A percentile compares a stretch with the other conserved stretches of the same genome.
Conservation (phyloP, 2,888 invertebrate species). For the Aphelenchoides bicaudatus region DNA sequence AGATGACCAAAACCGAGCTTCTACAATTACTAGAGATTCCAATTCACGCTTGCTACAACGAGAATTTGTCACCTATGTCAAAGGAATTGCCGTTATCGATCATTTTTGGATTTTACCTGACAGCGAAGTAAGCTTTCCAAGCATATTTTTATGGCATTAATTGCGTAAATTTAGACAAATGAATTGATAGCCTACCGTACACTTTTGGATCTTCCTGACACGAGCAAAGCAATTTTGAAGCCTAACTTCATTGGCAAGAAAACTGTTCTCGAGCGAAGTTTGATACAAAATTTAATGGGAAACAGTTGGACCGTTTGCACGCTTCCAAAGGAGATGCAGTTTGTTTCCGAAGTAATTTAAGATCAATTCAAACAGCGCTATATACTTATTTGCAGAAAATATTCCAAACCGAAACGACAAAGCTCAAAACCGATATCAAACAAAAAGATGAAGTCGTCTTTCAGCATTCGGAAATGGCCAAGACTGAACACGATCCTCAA, state of each 20-base stretch:
- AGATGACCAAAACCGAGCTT: too few species aligned
- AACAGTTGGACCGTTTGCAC: background rate
- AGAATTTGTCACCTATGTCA: conserved; percentile 1
- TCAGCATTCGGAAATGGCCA: background rate
- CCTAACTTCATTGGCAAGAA: too few species aligned
- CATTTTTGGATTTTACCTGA: conserved; percentile 2
- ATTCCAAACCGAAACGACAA: background rate
- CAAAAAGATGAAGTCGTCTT: background rate
- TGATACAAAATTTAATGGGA: too few species aligned
- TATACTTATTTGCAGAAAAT: background rate
- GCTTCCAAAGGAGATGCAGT: conserved; percentile 2
- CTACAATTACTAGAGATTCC: too few species aligned
- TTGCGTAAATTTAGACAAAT: background rate
- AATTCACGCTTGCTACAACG: background rate
- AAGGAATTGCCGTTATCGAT: background rate
- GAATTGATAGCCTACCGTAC: conserved; percentile 3
- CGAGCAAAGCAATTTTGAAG: too few species aligned
- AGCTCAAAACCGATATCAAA: background rate
- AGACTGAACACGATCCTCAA: background rate
- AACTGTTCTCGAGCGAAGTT: too few species aligned
- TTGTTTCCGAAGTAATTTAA: background rate
- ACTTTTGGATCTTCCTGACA: too few species aligned
- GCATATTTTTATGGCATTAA: background rate
- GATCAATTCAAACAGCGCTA: background rate
- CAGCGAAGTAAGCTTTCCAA: conserved; percentile 3